These are phyloP conservation scores for Eupithecia vulgata DNA, from an alignment of 2,888 invertebrate genomes.

Conservation along the genomic window DNA sequence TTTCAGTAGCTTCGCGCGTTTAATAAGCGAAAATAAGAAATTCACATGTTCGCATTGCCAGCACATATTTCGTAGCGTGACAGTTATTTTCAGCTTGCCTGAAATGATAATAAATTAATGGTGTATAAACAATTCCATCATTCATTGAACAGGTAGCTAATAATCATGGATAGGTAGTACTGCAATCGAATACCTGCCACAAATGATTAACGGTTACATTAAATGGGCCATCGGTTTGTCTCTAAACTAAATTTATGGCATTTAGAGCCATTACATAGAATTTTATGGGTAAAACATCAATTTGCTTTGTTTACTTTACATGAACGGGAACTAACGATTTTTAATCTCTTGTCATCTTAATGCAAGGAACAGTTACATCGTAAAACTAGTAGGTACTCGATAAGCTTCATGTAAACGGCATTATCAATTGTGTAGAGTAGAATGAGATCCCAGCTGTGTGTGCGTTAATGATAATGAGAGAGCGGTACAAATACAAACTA, in stretches of 20 bases:
- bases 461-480: slow-evolving; percentile 23
- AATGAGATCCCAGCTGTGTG: slow-evolving; percentile 13
- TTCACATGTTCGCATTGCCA: slow-evolving; percentile 43
- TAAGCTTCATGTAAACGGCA: not conserved
- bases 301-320: slow-evolving; percentile 24
- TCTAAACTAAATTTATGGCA: slow-evolving; percentile 36
- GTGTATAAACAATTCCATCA: slow-evolving; percentile 36
- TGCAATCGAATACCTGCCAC: slow-evolving; percentile 38
- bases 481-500: slow-evolving; percentile 6
- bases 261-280: slow-evolving; percentile 27
- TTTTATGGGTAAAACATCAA: slow-evolving; percentile 26
- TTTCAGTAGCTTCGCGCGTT: slow-evolving; percentile 69
- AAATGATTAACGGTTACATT: slow-evolving; percentile 40
- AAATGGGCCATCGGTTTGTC: slow-evolving; percentile 38
- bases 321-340: not conserved
- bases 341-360: slow-evolving; percentile 7
- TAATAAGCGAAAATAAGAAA: slow-evolving; percentile 63
- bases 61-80: slow-evolving; percentile 37
- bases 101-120: slow-evolving; percentile 37
- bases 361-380: not conserved
- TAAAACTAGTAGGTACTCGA: not conserved
- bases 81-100: slow-evolving; percentile 26
- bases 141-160: slow-evolving; percentile 40
- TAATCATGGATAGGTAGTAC: slow-evolving; percentile 38
- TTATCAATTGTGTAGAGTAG: not conserved